Base-by-base conservation (phyloP, 2,797 vertebrate genomes). In the Sebastes baramenuke region DNA sequence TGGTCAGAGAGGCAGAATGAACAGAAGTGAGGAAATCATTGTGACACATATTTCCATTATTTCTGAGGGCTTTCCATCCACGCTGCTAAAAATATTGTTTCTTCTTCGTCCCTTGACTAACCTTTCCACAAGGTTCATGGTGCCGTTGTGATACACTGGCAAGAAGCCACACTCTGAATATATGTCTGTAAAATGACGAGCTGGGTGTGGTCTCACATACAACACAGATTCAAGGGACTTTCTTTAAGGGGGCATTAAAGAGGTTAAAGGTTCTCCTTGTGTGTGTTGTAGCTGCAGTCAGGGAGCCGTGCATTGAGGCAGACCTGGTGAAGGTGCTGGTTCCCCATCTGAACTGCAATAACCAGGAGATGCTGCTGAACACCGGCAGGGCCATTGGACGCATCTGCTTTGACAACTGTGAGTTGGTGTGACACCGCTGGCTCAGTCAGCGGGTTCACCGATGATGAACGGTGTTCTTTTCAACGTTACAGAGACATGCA, bases 361-460 rank as follows among this genome's bases (percentile, higher is more conserved):
- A 97, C 76, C 93, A 96, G 84, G 97, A 98, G 64, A 95, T 96
- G 91, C 87, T 98, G 85, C 95, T 98, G 27, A 96, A 97, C 27
- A 95, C 95, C 0, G 97, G 97, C 79, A 93, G 97, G 46, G 97
- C 97, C 81, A 97, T 98, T 12, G 97, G 97, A 60, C 96, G 96
- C 10, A 98, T 98, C 93, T 98, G 97, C 84, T 98, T 97, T 0
- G 95, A 97, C 66, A 97, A 97, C 85, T 91, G 97, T 98, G 86
- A 96, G 97, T 94, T 14, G 10, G 14, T 67, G 54, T 46, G 80
- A 72, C 54, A 5, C 34, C 4, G n/a, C 13, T 16, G 20, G 4
- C 60, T 34, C 54, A 12, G 55, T 68, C 73, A 56, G 62, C 10
- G 22, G 56, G 34, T 65, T 24, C 14, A 52, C 61, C 64, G 49